Evolutionary conservation across 1,140 invertebrate genomes (phyloP), one percentile per base, ranked within the genome.

Genomic region (Diachasmimorpha longicaudata): DNA sequence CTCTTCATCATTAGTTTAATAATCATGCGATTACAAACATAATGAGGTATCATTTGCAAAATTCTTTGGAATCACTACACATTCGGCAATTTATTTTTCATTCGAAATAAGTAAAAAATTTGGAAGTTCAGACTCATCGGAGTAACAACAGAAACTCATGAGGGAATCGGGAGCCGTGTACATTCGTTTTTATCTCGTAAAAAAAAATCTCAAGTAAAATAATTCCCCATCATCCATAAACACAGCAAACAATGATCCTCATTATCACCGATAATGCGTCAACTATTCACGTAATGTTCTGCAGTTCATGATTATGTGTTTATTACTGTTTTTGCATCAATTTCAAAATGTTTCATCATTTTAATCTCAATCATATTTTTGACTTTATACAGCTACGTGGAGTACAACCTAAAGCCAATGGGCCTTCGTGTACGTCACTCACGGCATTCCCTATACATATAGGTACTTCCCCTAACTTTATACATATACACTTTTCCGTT

Each of bases 331-430:
- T n/a, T 52, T 52, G 48, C 19, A 52, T 52, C 14, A 16, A 16
- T 52, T 52, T 14, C 6, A 52, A 52, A 52, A 16, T 52, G 9
- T 52, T 52, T 52, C 16, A n/a, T n/a, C 9, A 19, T 52, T n/a
- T 44, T 76, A n/a, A n/a, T n/a, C n/a, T n/a, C n/a, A n/a, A 71
- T 75, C 78, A 78, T 21, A 55, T 19, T 80, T 79, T 16, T 2
- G 4, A 14, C 44, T 80, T 82, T 82, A 83, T 85, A 83, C 82
- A 83, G 74, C 84, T 87, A 87, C 82, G 68, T 79, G 81, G 85
- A 86, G 86, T 85, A 85, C 86, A 86, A 87, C 85, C 85, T 84
- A 71, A 83, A 86, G 85, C 85, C 82, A 83, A 81, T 79, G 83
- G 85, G 84, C 85, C 85, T 83, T 1, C 39, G 82, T 19, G 14